These are phyloP conservation scores for Erythrocercus mccallii DNA, from an alignment of 2,113 vertebrate genomes.

Conservation along the genomic window DNA sequence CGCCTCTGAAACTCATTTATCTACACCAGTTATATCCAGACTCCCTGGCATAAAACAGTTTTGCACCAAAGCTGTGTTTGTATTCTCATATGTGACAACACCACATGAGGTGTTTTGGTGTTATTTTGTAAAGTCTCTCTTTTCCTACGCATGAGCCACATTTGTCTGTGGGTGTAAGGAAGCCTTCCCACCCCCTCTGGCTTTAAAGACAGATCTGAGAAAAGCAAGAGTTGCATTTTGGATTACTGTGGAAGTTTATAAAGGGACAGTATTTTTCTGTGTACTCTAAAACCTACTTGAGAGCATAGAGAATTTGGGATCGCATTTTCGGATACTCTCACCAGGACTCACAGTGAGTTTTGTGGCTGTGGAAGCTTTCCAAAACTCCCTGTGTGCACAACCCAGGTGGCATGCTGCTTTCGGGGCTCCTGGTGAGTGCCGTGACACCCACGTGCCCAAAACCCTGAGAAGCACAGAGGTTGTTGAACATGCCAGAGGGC, in stretches of 20 bases:
- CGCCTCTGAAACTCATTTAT: conserved; percentile 10
- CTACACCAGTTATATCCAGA: conserved; percentile 31
- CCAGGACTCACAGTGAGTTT: neutral
- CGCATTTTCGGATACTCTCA: neutral
- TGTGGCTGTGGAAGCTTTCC: neutral
- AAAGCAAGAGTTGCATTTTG: neutral
- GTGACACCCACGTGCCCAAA: neutral
- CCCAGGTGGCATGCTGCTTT: rapidly evolving
- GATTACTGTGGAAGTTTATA: neutral
- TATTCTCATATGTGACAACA: conserved; percentile 41
- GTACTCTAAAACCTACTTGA: neutral
- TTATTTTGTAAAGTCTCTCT: conserved; percentile 44
- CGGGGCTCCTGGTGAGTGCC: neutral
- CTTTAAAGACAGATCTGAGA: neutral
- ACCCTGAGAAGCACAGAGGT: rapidly evolving
- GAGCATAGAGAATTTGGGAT: neutral
- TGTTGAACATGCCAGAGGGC: rapidly evolving
- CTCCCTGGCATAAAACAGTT: conserved; percentile 31
- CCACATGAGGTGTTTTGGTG: conserved; percentile 40
- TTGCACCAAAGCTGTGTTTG: conserved; percentile 56
- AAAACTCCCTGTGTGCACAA: neutral
- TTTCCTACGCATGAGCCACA: neutral
- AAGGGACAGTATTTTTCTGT: neutral
- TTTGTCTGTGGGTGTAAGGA: neutral
- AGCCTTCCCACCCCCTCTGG: neutral